phyloP scores from a whole-genome alignment of 2,797 vertebrate species.

The Sebastes flavidus region DNA sequence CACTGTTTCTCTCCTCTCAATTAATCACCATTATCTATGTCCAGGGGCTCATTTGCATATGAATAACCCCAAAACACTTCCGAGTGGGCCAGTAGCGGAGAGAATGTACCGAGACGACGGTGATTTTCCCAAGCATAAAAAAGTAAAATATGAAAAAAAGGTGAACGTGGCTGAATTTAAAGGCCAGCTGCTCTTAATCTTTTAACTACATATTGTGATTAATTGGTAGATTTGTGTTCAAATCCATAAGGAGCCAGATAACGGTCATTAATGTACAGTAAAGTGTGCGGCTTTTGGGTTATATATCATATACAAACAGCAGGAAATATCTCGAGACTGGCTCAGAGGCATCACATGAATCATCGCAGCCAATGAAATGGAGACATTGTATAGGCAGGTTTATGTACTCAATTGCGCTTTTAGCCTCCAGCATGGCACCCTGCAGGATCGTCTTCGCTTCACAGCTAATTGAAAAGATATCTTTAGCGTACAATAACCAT shows the following conservation, averaged over 20 bases:
- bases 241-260: constrained; percentile 54
- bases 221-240: constrained; percentile 62
- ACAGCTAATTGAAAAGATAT: constrained; percentile 74
- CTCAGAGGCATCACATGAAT: constrained; percentile 71
- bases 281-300: constrained; percentile 43
- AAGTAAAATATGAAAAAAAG: constrained; percentile 64
- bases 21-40: constrained; percentile 85
- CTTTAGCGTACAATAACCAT: constrained; percentile 66
- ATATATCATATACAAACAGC: constrained; percentile 61
- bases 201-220: constrained; percentile 69
- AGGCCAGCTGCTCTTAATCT: constrained; percentile 61
- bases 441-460: constrained; percentile 61
- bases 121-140: constrained; percentile 63
- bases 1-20: constrained; percentile 79
- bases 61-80: constrained; percentile 79
- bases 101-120: constrained; percentile 51
- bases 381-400: constrained; percentile 70
- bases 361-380: constrained; percentile 70
- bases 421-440: constrained; percentile 72
- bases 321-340: constrained; percentile 56
- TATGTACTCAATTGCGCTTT: constrained; percentile 68
- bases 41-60: constrained; percentile 80
- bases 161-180: constrained; percentile 59
- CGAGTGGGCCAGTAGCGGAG: constrained; percentile 62
- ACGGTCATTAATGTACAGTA: constrained; percentile 62